These are phyloP conservation scores for Ferdinandea cuprea DNA, from an alignment of 2,888 invertebrate genomes.

Conservation along the genomic window DNA sequence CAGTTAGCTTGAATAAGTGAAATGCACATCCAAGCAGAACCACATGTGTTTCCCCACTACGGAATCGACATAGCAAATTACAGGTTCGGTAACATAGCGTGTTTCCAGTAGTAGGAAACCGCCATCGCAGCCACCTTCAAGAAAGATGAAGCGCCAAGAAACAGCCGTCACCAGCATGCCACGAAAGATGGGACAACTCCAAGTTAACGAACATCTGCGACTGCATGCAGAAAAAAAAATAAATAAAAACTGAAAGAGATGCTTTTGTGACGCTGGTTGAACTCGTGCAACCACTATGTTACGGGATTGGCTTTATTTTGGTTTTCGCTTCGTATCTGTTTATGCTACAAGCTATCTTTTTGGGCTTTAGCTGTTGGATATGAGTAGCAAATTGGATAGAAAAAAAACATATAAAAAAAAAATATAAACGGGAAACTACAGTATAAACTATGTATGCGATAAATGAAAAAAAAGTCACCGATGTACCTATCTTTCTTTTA, in stretches of 20 bases:
- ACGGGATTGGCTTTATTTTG: constrained; percentile 58
- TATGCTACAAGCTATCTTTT: constrained; percentile 40
- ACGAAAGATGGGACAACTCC: constrained; percentile 59
- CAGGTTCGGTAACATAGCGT: constrained; percentile 66
- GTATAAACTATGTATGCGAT: constrained; percentile 53
- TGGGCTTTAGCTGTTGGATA: constrained; percentile 15
- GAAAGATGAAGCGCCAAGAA: constrained; percentile 7
- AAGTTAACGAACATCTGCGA: constrained; percentile 48
- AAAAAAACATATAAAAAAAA: too few species aligned
- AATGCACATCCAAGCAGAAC: constrained; percentile 71
- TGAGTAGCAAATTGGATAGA: constrained; percentile 11
- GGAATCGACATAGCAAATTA: constrained; percentile 66
- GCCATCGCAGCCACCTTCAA: constrained; percentile 25
- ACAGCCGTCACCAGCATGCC: constrained; percentile 22
- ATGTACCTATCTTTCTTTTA: constrained; percentile 75
- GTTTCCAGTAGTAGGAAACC: constrained; percentile 39
- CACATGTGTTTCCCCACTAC: constrained; percentile 42
- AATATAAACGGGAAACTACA: constrained; percentile 37
- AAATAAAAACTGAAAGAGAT: constrained; percentile 22
- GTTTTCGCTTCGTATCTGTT: constrained; percentile 31
- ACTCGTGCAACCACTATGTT: constrained; percentile 66
- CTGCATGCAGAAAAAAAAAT: constrained; percentile 4
- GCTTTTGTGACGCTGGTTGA: constrained; percentile 60
- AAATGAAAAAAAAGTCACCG: constrained; percentile 53
- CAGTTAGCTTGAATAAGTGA: constrained; percentile 44